A percentile compares a stretch with the other conserved stretches of the same genome.
Evolutionary conservation across 2,888 invertebrate genomes (phyloP).

Genomic region (Thymelicus lineola): DNA sequence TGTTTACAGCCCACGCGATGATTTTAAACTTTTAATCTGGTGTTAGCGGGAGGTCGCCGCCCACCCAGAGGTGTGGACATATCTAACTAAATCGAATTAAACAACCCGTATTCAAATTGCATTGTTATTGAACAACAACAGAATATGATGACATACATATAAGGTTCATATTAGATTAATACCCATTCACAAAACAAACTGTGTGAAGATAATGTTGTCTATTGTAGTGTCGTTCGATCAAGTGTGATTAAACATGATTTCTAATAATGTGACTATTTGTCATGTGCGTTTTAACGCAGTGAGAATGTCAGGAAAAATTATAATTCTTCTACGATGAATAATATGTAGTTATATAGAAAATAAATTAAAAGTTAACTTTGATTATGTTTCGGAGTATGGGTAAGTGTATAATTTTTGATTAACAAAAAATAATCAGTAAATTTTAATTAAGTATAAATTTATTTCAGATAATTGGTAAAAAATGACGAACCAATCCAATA

Average conservation of each 20-base stretch:
- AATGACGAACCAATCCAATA: no score
- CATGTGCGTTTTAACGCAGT: no score
- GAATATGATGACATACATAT: conserved; percentile 5
- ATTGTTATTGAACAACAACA: conserved; percentile 41
- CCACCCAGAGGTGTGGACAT: conserved; percentile 82
- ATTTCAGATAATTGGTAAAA: no score
- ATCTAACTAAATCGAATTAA: conserved; percentile 77
- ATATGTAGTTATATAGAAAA: no score
- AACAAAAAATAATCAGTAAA: no score
- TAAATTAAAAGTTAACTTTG: no score
- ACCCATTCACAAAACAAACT: neutral
- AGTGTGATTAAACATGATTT: conserved; percentile 9
- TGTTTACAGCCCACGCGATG: conserved; percentile 73
- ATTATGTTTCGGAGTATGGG: no score
- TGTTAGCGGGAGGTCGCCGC: conserved; percentile 75
- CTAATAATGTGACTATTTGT: neutral
- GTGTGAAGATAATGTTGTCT: conserved; percentile 11
- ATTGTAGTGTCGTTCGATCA: conserved; percentile 20
- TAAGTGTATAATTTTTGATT: no score
- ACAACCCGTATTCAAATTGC: conserved; percentile 46
- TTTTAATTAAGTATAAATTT: no score
- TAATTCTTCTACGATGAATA: no score
- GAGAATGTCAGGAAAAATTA: no score
- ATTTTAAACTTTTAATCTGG: conserved; percentile 70
- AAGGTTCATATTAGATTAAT: conserved; percentile 12